Evolutionary conservation across 2,888 invertebrate genomes (phyloP).

Genomic region (Dastarcus helophoroides): DNA sequence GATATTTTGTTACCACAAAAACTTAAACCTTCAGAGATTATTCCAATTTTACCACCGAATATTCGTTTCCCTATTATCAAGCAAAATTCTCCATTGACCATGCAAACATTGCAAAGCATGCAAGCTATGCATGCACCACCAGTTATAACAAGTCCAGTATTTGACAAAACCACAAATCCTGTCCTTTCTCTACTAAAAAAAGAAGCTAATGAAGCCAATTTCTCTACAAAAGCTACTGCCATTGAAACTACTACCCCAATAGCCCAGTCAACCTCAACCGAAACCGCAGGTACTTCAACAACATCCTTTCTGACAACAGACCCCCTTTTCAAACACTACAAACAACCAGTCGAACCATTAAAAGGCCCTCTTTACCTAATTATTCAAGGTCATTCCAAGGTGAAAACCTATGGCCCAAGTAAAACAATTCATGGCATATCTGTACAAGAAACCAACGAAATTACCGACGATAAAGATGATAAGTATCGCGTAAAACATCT

Average conservation of each 20-base stretch:
- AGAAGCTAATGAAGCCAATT: conserved; percentile 15
- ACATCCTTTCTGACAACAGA: conserved; percentile 46
- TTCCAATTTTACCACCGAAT: conserved; percentile 9
- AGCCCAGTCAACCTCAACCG: conserved; percentile 25
- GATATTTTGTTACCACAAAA: too few species aligned
- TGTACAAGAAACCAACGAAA: conserved; percentile 43
- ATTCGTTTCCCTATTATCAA: too few species aligned
- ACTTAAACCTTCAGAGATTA: conserved; percentile 16
- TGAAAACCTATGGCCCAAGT: conserved; percentile 67
- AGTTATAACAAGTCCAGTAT: conserved; percentile 23
- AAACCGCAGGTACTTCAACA: conserved; percentile 41
- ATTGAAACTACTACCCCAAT: conserved; percentile 6
- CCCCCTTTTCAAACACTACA: conserved; percentile 49
- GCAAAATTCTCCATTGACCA: conserved; percentile 24
- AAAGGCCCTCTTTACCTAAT: conserved; percentile 61
- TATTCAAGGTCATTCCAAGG: conserved; percentile 77
- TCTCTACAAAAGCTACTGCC: conserved; percentile 26
- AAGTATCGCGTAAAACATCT: conserved; percentile 45
- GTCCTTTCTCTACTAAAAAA: conserved; percentile 19
- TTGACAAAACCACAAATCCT: conserved; percentile 18
- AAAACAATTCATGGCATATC: conserved; percentile 39
- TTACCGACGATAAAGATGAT: conserved; percentile 38
- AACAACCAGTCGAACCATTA: conserved; percentile 49
- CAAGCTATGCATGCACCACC: conserved; percentile 52
- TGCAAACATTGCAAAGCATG: conserved; percentile 40